Conservation (phyloP, 1,140 invertebrate species). For the Pseudoatta argentina region DNA sequence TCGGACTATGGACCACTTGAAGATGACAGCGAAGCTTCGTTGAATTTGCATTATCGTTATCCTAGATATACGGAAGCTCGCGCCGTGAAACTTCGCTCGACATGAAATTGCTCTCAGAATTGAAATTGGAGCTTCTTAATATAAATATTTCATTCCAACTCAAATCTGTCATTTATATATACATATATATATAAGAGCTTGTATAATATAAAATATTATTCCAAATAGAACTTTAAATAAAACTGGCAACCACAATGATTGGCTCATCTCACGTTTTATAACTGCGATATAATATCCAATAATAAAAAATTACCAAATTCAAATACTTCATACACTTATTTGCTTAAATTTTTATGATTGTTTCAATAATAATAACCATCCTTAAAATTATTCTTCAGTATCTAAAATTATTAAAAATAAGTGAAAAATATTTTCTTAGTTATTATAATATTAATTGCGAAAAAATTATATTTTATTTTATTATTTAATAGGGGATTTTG, state of each 20-base stretch:
- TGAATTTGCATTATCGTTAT: slow-evolving; percentile 35
- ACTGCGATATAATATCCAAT: background rate
- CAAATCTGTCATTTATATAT: slow-evolving; percentile 13
- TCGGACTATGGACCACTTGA: slow-evolving; percentile 36
- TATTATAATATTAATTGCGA: background rate
- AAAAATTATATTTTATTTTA: background rate
- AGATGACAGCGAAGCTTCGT: slow-evolving; percentile 28
- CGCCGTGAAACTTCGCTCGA: slow-evolving; percentile 33
- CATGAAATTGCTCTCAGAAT: slow-evolving; percentile 50
- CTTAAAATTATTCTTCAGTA: background rate
- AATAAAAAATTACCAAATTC: background rate
- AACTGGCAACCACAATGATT: background rate
- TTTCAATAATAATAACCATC: background rate
- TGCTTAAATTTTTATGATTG: background rate
- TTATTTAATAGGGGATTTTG: background rate
- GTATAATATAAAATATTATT: slow-evolving; percentile 1
- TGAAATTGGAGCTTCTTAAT: slow-evolving; percentile 28
- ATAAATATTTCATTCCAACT: slow-evolving; percentile 34
- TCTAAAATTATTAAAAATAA: background rate
- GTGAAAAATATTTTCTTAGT: background rate
- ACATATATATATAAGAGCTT: background rate
- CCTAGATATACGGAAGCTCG: slow-evolving; percentile 28
- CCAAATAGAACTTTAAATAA: background rate
- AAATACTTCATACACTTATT: background rate
- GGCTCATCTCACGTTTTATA: background rate